These are phyloP conservation scores for Gonioctena quinquepunctata DNA, from an alignment of 1,140 invertebrate species.

Conservation along the genomic window DNA sequence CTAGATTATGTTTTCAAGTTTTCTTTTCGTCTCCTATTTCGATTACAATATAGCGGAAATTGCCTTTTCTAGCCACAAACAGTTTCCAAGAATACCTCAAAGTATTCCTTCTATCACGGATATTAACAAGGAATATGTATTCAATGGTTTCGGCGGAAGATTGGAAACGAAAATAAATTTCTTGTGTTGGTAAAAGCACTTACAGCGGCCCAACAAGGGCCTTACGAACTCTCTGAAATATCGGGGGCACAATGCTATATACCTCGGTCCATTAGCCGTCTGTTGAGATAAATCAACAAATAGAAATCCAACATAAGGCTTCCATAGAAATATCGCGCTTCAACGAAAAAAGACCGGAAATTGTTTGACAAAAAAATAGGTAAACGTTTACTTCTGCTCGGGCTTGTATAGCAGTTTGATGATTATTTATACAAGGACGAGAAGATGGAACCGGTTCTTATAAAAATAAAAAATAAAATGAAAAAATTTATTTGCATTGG, in stretches of 20 bases:
- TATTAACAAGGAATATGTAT: not conserved
- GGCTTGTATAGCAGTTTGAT: too few relatives aligned
- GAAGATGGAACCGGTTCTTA: too few relatives aligned
- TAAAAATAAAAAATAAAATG: too few relatives aligned
- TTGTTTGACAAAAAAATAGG: not conserved
- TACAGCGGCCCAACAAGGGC: too few relatives aligned
- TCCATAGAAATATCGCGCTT: not conserved
- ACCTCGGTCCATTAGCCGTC: not conserved
- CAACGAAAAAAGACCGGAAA: not conserved
- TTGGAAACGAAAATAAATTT: not conserved
- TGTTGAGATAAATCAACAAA: not conserved
- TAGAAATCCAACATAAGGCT: not conserved
- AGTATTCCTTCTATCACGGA: too few relatives aligned
- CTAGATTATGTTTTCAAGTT: too few relatives aligned
- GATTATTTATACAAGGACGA: too few relatives aligned
- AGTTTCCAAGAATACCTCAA: too few relatives aligned
- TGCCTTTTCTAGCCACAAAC: too few relatives aligned
- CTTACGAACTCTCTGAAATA: not conserved
- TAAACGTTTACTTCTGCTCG: not conserved
- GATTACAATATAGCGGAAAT: too few relatives aligned
- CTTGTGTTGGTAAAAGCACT: not conserved
- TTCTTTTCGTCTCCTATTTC: too few relatives aligned
- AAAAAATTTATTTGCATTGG: too few relatives aligned
- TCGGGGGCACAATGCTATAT: not conserved
- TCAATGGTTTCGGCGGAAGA: not conserved